These are phyloP conservation scores for Trichomycterus rosablanca DNA, from an alignment of 2,113 vertebrate species.

Conservation along the genomic window DNA sequence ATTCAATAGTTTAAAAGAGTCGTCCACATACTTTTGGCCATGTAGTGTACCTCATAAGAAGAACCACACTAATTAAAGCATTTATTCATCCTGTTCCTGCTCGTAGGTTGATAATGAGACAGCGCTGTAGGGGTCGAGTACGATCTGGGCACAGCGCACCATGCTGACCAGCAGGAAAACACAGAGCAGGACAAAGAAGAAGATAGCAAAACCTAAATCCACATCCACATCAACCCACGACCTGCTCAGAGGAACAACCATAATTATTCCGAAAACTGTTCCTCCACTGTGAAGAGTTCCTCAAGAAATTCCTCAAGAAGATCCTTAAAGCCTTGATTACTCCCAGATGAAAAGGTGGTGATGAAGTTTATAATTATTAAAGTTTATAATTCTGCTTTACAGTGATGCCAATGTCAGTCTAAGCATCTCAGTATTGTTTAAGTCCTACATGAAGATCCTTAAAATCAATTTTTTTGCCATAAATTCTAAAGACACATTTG, in stretches of 20 bases:
- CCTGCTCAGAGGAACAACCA: conserved; percentile 47
- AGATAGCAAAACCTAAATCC: conserved; percentile 71
- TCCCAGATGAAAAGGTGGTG: too few species aligned
- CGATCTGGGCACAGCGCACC: conserved; percentile 69
- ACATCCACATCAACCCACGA: conserved; percentile 59
- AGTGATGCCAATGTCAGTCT: too few species aligned
- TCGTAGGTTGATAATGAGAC: conserved; percentile 62
- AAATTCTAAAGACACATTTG: too few species aligned
- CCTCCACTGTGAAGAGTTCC: background rate
- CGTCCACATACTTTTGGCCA: too few species aligned
- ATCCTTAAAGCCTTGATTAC: background rate
- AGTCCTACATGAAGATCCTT: too few species aligned
- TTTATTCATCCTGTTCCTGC: conserved; percentile 49
- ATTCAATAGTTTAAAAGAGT: too few species aligned
- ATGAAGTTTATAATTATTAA: too few species aligned
- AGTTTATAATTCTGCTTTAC: too few species aligned
- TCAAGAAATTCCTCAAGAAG: background rate
- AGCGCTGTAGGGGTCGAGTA: conserved; percentile 70
- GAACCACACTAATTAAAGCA: conserved; percentile 23
- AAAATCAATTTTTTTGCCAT: too few species aligned
- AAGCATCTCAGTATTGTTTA: too few species aligned
- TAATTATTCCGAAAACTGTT: conserved; percentile 18
- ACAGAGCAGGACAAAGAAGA: conserved; percentile 71
- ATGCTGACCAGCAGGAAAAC: conserved; percentile 68
- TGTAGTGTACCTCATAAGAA: too few species aligned